Evolutionary conservation across 1,140 invertebrate species (phyloP), one percentile per base, ranked within the genome.

Genomic region (Euura saliciscinereae): DNA sequence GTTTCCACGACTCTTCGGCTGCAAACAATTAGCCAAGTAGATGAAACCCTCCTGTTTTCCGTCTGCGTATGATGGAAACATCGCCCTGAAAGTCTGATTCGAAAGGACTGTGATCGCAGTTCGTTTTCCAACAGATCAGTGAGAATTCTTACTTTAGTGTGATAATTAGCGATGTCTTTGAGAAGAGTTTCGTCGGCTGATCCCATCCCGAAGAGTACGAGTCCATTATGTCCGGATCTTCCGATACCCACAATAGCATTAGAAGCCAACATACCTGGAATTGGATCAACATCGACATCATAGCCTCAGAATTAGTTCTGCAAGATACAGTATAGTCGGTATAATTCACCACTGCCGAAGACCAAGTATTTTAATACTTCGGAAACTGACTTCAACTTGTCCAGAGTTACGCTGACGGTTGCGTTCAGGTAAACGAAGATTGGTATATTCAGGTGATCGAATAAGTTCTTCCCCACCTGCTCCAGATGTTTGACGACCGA

Each of bases 391-490:
- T 91, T 88, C 0, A 94, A 81, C 78, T 93, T 92, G 43, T 86
- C 81, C 4, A 93, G 75, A 4, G 92, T 94, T 11, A 92, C 85
- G 75, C 91, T 93, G 51, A 92, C 86, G 0, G 90, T 89, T 11
- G 87, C 84, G 71, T 90, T 85, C 44, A 94, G 85, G 70, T 91
- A 91, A 2, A 93, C 89, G 73, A 91, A 94, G 0, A 94, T 75
- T 0, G 93, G 93, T 72, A 93, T 81, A 79, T 93, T 91, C 74
- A 94, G 84, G 77, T 95, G 94, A 78, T 96, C 94, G 75, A 94
- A 91, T 0, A 93, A 80, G 76, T 93, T 92, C 46, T 84, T 81
- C 0, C 92, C 93, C 2, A 94, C 91, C n/a, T 79, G 73, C 4
- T 89, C 85, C 51, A 91, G 83, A 66, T 90, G 81, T n/a, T 82